Evolutionary conservation across 2,888 invertebrate species (phyloP).

Genomic region (Abscondita cerata): DNA sequence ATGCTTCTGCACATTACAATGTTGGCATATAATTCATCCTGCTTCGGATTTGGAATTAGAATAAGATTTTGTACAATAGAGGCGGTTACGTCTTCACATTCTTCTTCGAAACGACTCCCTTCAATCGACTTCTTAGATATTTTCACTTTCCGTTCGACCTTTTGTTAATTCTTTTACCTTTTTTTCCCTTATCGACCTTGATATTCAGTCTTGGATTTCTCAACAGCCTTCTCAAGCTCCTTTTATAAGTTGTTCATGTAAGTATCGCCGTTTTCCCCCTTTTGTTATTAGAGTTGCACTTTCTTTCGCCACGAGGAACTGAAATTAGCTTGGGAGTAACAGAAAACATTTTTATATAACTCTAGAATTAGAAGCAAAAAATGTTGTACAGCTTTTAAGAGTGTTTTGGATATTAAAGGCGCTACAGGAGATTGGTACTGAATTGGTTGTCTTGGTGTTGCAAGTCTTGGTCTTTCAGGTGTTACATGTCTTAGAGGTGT

Average conservation of each 20-base stretch:
- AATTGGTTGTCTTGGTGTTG: neutral
- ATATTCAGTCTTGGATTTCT: neutral
- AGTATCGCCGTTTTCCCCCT: slow-evolving; percentile 2
- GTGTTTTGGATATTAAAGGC: neutral
- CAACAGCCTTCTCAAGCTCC: neutral
- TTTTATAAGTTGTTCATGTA: too few species aligned
- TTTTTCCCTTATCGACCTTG: neutral
- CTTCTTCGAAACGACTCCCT: neutral
- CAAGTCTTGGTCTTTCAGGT: neutral
- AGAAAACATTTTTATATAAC: neutral
- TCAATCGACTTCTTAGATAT: neutral
- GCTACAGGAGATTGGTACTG: neutral
- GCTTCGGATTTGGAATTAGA: neutral
- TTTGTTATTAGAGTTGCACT: neutral
- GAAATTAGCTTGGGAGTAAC: slow-evolving; percentile 6
- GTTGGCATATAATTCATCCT: neutral
- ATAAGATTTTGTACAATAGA: neutral
- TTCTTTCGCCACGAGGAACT: neutral
- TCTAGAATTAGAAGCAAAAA: neutral
- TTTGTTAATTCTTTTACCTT: neutral
- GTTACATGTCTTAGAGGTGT: slow-evolving; percentile 4
- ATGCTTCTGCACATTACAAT: neutral
- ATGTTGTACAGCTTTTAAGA: neutral
- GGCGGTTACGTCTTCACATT: slow-evolving; percentile 1
- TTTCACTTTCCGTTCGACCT: slow-evolving; percentile 1